A percentile compares a stretch with the other conserved stretches of the same genome.
Conservation (phyloP, 2,888 invertebrate genomes). For the Stenoptilia bipunctidactyla region DNA sequence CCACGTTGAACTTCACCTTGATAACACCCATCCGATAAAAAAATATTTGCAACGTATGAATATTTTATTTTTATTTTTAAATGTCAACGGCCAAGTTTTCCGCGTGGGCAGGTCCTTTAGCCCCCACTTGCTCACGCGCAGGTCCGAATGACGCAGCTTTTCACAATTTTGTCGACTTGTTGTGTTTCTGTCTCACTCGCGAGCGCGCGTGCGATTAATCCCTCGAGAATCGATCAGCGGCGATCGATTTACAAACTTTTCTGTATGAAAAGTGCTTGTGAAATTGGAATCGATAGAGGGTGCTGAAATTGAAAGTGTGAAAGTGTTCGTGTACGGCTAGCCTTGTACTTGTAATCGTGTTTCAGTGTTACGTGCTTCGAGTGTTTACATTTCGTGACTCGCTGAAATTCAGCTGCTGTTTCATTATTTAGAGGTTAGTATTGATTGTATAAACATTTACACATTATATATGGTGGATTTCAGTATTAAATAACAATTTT, state of each 20-base stretch:
- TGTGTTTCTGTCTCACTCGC: slow-evolving; percentile 41
- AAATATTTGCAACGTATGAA: too few species aligned
- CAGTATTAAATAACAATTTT: too few species aligned
- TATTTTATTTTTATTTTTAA: background rate
- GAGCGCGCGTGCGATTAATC: slow-evolving; percentile 40
- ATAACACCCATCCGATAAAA: background rate
- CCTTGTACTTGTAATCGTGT: too few species aligned
- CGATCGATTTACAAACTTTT: slow-evolving; percentile 50
- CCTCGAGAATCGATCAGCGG: slow-evolving; percentile 27
- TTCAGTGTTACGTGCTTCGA: slow-evolving; percentile 4
- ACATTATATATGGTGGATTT: too few species aligned
- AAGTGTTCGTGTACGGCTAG: background rate
- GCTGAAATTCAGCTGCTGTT: too few species aligned
- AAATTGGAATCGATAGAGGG: slow-evolving; percentile 21
- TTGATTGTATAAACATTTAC: too few species aligned
- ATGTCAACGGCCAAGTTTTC: slow-evolving; percentile 27
- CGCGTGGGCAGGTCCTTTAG: slow-evolving; percentile 26
- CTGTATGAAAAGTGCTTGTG: slow-evolving; percentile 54
- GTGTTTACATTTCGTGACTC: slow-evolving; percentile 6
- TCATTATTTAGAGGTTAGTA: too few species aligned
- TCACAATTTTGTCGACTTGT: slow-evolving; percentile 35
- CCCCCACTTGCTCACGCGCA: slow-evolving; percentile 43
- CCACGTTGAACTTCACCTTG: background rate
- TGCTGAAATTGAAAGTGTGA: slow-evolving; percentile 1
- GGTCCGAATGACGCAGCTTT: slow-evolving; percentile 19